Base-by-base conservation (phyloP, 53 echinoderm and acorn worm genomes). In the Hippasteria phrygiana region DNA sequence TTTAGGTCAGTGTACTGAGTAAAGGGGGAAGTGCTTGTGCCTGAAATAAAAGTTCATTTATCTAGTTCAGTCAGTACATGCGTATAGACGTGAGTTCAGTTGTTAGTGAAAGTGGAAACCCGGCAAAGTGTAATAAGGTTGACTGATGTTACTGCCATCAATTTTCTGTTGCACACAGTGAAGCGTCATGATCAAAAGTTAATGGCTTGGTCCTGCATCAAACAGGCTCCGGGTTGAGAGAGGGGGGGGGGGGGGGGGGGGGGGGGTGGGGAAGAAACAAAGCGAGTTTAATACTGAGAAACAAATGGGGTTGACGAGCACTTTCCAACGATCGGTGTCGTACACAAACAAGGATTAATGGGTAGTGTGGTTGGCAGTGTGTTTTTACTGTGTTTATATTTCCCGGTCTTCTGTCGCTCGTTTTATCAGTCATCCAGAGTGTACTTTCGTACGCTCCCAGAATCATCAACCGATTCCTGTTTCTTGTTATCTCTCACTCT, bases 261-360 rank as follows among this genome's bases (percentile, higher is more conserved):
- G 46, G 11, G 46, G 11, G 46, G 42, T 40, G 20, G 76, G 14
- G n/a, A n/a, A n/a, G n/a, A n/a, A 76, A 27, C 33, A 27, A 17
- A 33, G n/a, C 48, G 17, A 50, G 34, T 76, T 33, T n/a, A n/a
- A n/a, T n/a, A 48, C 50, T 53, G 50, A 22, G 38, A 38, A 18
- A 76, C 35, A 47, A 32, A 7, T 76, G 35, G 65, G 45, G 81
- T 81, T 81, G 63, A 65, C 65, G 41, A 64, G 81, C 31, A 81
- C 81, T 81, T 81, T 81, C 13, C 13, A 29, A 46, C 22, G 17
- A 1, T 55, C 4, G 55, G 41, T 22, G 40, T 65, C 32, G 46
- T 43, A 63, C 26, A 66, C 66, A 65, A 43, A 81, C 43, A 29
- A 41, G 63, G 81, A 81, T 65, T 64, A 81, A 65, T 81, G 43